Conservation (phyloP, 2,888 invertebrate species). For the Anarsia innoxiella region DNA sequence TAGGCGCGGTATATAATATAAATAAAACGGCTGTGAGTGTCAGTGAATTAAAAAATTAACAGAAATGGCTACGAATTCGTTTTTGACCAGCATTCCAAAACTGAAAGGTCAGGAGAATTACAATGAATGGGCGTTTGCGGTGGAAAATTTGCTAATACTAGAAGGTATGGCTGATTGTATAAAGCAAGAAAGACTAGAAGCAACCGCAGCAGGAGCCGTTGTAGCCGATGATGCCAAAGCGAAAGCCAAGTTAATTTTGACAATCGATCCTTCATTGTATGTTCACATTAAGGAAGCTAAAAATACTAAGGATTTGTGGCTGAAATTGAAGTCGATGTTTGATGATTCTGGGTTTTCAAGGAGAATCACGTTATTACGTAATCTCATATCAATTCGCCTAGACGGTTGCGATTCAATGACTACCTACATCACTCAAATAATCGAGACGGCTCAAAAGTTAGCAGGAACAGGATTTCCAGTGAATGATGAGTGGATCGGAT, state of each 20-base stretch:
- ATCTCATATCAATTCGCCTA: neutral
- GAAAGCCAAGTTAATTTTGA: conserved; percentile 4
- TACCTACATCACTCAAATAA: conserved; percentile 10
- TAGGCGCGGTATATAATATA: no score
- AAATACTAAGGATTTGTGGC: neutral
- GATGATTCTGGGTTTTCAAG: neutral
- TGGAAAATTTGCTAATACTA: conserved; percentile 18
- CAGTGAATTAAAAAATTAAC: no score
- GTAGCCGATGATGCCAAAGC: conserved; percentile 5
- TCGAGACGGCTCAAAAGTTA: conserved; percentile 9
- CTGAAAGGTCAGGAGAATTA: conserved; percentile 20
- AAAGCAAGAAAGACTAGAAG: neutral
- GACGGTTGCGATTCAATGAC: conserved; percentile 4
- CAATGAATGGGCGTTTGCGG: conserved; percentile 20
- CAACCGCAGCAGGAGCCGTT: neutral
- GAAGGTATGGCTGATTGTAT: conserved; percentile 12
- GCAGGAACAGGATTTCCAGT: conserved; percentile 9
- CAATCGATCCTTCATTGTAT: conserved; percentile 5
- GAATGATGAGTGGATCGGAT: conserved; percentile 9
- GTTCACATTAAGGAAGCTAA: conserved; percentile 1
- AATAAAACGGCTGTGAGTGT: no score
- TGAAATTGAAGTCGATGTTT: neutral
- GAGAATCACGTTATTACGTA: neutral
- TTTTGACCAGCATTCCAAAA: conserved; percentile 17
- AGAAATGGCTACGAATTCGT: no score